Evolutionary conservation across 2,113 vertebrate species (phyloP).

Genomic region (Planiliza haematocheilus): DNA sequence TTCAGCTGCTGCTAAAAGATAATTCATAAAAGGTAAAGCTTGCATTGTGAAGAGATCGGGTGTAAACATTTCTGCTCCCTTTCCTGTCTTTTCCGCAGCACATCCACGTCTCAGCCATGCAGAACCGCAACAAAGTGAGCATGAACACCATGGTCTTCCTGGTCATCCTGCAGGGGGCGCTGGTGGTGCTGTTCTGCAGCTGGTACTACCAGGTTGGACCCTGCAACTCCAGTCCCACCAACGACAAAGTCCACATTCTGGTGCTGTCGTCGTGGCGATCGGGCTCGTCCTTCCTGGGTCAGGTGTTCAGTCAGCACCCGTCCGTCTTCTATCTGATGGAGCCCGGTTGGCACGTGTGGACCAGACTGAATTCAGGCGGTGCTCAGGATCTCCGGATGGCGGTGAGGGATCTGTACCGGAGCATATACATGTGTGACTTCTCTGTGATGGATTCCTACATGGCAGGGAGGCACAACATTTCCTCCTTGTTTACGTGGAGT

Average conservation of each 20-base stretch:
- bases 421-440: constrained; percentile 92
- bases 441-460: constrained; percentile 93
- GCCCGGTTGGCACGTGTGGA: constrained; percentile 95
- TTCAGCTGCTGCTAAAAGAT: too few species aligned
- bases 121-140: constrained; percentile 71
- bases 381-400: constrained; percentile 88
- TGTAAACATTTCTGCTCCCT: too few species aligned
- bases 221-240: constrained; percentile 29
- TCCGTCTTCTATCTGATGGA: constrained; percentile 98
- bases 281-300: constrained; percentile 94
- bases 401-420: constrained; percentile 89
- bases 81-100: neutral
- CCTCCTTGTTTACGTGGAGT: constrained; percentile 92
- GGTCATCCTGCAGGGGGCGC: constrained; percentile 83
- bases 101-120: constrained; percentile 22
- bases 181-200: constrained; percentile 87
- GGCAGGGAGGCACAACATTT: constrained; percentile 84
- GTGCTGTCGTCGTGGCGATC: constrained; percentile 97
- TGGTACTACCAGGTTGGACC: constrained; percentile 77
- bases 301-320: constrained; percentile 96
- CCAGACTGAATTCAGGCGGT: constrained; percentile 78
- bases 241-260: constrained; percentile 89
- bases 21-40: too few species aligned
- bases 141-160: constrained; percentile 69
- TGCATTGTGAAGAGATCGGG: too few species aligned